These are phyloP conservation scores for Potamilus streckersoni DNA, from an alignment of 1,140 invertebrate species.

Conservation along the genomic window DNA sequence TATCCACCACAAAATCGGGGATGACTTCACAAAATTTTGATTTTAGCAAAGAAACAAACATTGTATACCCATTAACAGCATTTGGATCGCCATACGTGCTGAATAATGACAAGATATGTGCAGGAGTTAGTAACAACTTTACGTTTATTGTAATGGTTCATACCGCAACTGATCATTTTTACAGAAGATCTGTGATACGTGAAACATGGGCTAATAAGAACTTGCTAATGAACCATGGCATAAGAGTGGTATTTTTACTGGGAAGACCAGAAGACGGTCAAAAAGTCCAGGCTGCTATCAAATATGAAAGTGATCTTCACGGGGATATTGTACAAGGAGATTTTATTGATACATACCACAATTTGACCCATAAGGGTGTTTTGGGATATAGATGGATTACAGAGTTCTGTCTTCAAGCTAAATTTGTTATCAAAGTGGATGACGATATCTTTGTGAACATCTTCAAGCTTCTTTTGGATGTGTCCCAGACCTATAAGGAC, in stretches of 20 bases:
- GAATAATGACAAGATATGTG: conserved; percentile 25
- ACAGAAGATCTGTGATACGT: conserved; percentile 2
- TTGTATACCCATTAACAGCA: conserved; percentile 19
- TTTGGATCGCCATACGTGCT: conserved; percentile 18
- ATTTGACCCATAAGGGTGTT: conserved; percentile 89
- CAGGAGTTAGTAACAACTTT: conserved; percentile 8
- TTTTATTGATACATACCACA: conserved; percentile 83
- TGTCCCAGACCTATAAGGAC: conserved; percentile 24
- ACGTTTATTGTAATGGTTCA: conserved; percentile 42
- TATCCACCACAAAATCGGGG: too few relatives aligned
- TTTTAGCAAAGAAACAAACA: too few relatives aligned
- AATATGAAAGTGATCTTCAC: conserved; percentile 74
- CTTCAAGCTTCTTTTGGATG: conserved; percentile 40
- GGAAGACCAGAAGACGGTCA: conserved; percentile 26
- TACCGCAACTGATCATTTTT: conserved; percentile 35
- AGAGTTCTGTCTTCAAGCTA: conserved; percentile 74
- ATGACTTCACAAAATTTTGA: too few relatives aligned
- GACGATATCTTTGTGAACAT: conserved; percentile 72
- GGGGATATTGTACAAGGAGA: conserved; percentile 84
- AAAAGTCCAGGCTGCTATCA: conserved; percentile 59
- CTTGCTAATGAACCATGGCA: conserved; percentile 22
- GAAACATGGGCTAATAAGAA: neutral
- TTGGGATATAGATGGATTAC: conserved; percentile 66
- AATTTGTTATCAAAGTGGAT: conserved; percentile 70
- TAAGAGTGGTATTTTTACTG: conserved; percentile 44